Evolutionary conservation across 2,888 invertebrate genomes (phyloP).

Genomic region (Lepidonotus clava): DNA sequence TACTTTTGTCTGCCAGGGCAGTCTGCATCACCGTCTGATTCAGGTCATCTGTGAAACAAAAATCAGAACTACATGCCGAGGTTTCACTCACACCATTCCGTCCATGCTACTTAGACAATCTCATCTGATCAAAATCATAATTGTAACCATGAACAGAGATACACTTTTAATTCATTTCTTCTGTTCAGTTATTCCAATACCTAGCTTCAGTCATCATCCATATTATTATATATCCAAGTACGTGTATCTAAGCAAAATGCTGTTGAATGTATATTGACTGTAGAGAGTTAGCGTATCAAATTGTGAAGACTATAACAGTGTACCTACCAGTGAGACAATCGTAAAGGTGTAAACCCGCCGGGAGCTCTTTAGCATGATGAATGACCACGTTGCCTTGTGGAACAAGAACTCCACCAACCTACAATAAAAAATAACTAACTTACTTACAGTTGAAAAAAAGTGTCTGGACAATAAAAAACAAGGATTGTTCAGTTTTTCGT

Average conservation of each 20-base stretch:
- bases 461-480: too few relatives aligned
- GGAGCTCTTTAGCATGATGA: constrained; percentile 70
- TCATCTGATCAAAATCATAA: too few relatives aligned
- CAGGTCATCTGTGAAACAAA: constrained; percentile 68
- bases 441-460: not conserved
- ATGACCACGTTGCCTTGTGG: constrained; percentile 65
- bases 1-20: constrained; percentile 66
- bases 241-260: not conserved
- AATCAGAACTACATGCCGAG: too few relatives aligned
- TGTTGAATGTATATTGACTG: not conserved
- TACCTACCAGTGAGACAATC: constrained; percentile 71
- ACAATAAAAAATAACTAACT: not conserved
- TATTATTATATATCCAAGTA: not conserved
- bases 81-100: not conserved
- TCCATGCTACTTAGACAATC: too few relatives aligned
- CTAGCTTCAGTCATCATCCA: not conserved
- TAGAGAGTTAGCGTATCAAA: not conserved
- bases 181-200: too few relatives aligned
- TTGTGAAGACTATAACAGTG: not conserved
- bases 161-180: too few relatives aligned
- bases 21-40: constrained; percentile 65
- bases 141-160: too few relatives aligned
- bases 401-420: constrained; percentile 68
- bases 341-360: constrained; percentile 75
- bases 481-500: too few relatives aligned